phyloP scores from a whole-genome alignment of 2,888 invertebrate species.

The Luperina testacea region DNA sequence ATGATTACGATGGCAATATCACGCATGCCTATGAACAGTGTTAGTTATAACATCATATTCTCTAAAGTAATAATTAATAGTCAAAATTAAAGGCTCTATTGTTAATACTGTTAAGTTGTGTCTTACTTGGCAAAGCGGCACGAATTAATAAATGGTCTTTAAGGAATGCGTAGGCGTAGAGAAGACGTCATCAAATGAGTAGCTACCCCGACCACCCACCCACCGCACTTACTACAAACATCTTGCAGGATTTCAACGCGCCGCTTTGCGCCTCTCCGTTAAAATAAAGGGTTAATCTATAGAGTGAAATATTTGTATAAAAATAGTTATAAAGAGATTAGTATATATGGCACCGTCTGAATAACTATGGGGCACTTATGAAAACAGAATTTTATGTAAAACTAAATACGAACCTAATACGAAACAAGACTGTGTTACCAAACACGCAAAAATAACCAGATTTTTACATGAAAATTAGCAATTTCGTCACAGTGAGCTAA shows the following conservation, averaged over 20 bases:
- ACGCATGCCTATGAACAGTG: conserved; percentile 39
- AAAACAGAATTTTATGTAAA: conserved; percentile 22
- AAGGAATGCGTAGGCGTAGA: conserved; percentile 34
- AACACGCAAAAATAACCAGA: conserved; percentile 44
- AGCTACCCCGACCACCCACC: neutral
- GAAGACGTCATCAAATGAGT: conserved; percentile 35
- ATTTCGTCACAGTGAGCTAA: conserved; percentile 33
- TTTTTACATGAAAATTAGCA: conserved; percentile 24
- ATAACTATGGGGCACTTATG: conserved; percentile 27
- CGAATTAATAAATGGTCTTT: neutral
- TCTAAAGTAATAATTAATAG: conserved; percentile 27
- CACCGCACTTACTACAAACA: conserved; percentile 32
- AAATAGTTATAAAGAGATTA: conserved; percentile 16
- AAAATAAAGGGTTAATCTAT: conserved; percentile 12
- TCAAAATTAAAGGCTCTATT: conserved; percentile 37
- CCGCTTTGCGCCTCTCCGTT: neutral
- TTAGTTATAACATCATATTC: conserved; percentile 46
- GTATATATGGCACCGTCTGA: conserved; percentile 46
- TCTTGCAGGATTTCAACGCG: neutral
- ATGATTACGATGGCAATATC: conserved; percentile 45
- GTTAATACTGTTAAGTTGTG: conserved; percentile 50
- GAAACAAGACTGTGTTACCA: conserved; percentile 20
- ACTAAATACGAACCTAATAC: conserved; percentile 29
- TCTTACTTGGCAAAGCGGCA: neutral
- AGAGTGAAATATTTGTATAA: neutral